A percentile compares a stretch with the other conserved stretches of the same genome.
These are phyloP conservation scores for Macrobrachium rosenbergii DNA, from an alignment of 1,140 invertebrate genomes.

Conservation along the genomic window DNA sequence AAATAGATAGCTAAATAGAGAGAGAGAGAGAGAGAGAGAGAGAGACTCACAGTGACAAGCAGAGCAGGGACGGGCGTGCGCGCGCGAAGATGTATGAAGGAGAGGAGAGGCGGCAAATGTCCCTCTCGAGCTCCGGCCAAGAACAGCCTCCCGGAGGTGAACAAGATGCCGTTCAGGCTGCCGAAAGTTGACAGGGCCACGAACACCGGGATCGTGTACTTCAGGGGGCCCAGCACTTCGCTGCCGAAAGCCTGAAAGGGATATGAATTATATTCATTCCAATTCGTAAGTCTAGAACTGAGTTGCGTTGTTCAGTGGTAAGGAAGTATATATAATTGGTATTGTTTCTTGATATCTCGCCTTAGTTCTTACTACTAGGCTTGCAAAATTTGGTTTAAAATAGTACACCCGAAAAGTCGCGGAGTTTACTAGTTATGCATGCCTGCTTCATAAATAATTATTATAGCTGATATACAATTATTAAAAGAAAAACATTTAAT, in stretches of 20 bases:
- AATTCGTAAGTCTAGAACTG: no score
- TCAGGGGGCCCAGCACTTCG: constrained; percentile 73
- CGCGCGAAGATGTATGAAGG: constrained; percentile 71
- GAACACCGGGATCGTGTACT: constrained; percentile 76
- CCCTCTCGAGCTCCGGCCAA: constrained; percentile 72
- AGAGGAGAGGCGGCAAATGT: constrained; percentile 73
- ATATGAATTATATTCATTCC: neutral
- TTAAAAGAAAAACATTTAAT: no score
- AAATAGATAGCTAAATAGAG: neutral
- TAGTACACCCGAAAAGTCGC: no score
- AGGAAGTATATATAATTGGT: no score
- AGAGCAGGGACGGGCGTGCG: constrained; percentile 73
- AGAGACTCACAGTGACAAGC: constrained; percentile 70
- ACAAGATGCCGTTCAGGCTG: constrained; percentile 76
- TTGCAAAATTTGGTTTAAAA: no score
- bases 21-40: constrained; percentile 12
- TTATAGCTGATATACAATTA: no score
- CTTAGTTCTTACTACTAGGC: no score
- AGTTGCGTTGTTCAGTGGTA: no score
- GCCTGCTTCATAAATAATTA: no score
- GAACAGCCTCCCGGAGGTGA: constrained; percentile 74
- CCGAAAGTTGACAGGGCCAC: constrained; percentile 77
- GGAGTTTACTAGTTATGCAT: no score
- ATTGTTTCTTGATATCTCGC: no score
- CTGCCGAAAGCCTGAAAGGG: constrained; percentile 71